These are phyloP conservation scores for Lanistes nyassanus DNA, from an alignment of 1,140 invertebrate species.

Conservation along the genomic window DNA sequence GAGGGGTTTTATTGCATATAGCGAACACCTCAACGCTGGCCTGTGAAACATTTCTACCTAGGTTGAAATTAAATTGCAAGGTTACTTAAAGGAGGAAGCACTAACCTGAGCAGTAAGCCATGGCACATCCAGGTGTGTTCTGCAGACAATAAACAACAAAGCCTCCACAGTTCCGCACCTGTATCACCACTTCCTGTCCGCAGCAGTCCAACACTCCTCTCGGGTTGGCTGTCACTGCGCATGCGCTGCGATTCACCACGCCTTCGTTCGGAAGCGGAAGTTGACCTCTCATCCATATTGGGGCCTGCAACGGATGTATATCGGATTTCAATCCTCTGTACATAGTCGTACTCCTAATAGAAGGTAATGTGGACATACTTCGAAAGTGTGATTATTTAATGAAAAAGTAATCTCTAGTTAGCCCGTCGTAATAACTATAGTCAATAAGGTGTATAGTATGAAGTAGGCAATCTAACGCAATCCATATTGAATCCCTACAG, in stretches of 20 bases:
- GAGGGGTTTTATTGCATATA: too few species aligned
- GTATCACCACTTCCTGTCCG: conserved; percentile 4
- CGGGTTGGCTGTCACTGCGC: conserved; percentile 21
- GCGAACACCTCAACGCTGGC: too few species aligned
- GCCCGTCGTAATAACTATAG: too few species aligned
- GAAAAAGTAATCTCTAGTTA: neutral
- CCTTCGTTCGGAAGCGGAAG: conserved; percentile 27
- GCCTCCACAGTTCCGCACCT: conserved; percentile 23
- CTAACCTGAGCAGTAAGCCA: conserved; percentile 28
- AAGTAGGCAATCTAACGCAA: too few species aligned
- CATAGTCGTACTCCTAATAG: too few species aligned
- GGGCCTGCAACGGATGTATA: conserved; percentile 2
- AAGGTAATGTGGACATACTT: neutral
- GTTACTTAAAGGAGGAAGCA: too few species aligned
- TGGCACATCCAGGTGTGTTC: conserved; percentile 15
- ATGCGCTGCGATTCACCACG: conserved; percentile 24
- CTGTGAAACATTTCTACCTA: too few species aligned
- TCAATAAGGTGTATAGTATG: too few species aligned
- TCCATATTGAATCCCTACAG: too few species aligned
- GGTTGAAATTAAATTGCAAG: too few species aligned
- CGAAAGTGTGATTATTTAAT: neutral
- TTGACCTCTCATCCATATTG: conserved; percentile 39
- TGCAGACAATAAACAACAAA: conserved; percentile 26
- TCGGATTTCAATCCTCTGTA: too few species aligned
- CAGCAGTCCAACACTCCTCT: conserved; percentile 4